Evolutionary conservation across 2,888 invertebrate genomes (phyloP).

Genomic region (Chesias legatella): DNA sequence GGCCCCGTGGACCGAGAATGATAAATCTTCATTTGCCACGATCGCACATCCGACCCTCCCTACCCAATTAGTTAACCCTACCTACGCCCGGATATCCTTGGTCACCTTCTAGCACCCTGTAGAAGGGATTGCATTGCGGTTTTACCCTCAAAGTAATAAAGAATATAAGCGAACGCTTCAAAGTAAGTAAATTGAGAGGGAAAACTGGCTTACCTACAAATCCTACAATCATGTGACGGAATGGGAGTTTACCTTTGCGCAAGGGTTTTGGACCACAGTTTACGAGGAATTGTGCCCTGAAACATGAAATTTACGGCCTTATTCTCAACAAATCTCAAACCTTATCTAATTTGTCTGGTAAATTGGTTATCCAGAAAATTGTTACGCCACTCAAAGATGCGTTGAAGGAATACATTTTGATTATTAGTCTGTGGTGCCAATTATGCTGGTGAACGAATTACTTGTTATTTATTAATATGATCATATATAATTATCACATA

Average conservation of each 20-base stretch:
- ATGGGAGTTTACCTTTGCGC: not conserved
- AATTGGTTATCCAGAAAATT: too few species aligned
- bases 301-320: too few species aligned
- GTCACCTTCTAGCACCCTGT: constrained; percentile 55
- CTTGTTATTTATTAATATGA: too few species aligned
- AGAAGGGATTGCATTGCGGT: constrained; percentile 36
- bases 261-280: too few species aligned
- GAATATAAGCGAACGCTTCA: constrained; percentile 20
- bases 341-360: too few species aligned
- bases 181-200: constrained; percentile 21
- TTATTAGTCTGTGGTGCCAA: too few species aligned
- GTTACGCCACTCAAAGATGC: too few species aligned
- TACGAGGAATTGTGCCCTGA: too few species aligned
- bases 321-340: too few species aligned
- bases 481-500: too few species aligned
- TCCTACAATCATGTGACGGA: constrained; percentile 17
- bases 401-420: too few species aligned
- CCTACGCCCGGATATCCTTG: constrained; percentile 58
- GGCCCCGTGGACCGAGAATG: constrained; percentile 57
- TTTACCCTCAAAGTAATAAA: constrained; percentile 25
- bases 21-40: constrained; percentile 78
- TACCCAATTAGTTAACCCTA: constrained; percentile 70
- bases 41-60: constrained; percentile 71
- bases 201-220: constrained; percentile 16
- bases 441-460: too few species aligned